phyloP scores from a whole-genome alignment of 1,140 invertebrate genomes.

The Myzus persicae region DNA sequence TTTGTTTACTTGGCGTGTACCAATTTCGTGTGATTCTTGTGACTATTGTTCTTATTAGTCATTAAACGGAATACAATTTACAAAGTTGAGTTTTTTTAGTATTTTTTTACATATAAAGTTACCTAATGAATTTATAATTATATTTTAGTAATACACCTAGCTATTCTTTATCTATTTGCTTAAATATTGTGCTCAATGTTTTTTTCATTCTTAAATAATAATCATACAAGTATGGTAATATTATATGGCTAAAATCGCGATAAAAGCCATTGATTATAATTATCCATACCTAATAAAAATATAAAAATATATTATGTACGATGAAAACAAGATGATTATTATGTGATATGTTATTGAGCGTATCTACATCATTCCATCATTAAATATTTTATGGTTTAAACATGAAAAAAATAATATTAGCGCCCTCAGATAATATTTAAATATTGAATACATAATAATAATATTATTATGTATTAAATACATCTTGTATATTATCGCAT shows the following conservation, averaged over 20 bases:
- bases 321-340: constrained; percentile 12
- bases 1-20: neutral
- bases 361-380: neutral
- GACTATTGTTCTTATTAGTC: neutral
- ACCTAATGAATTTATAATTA: neutral
- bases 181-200: neutral
- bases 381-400: neutral
- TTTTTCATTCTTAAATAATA: neutral
- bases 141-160: neutral
- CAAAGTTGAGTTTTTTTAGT: neutral
- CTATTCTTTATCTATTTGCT: neutral
- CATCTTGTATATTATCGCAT: neutral
- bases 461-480: neutral
- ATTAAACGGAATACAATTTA: neutral
- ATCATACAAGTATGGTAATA: neutral
- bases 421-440: constrained; percentile 9
- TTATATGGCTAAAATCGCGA: neutral
- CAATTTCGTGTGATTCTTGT: neutral
- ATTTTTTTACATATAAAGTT: neutral
- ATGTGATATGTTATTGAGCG: neutral
- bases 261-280: neutral
- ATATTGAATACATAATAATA: neutral
- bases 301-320: neutral
- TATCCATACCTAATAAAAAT: neutral
- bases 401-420: neutral